A percentile compares a stretch with the other conserved stretches of the same genome.
Evolutionary conservation across 2,113 vertebrate genomes (phyloP).

Genomic region (Reinhardtius hippoglossoides): DNA sequence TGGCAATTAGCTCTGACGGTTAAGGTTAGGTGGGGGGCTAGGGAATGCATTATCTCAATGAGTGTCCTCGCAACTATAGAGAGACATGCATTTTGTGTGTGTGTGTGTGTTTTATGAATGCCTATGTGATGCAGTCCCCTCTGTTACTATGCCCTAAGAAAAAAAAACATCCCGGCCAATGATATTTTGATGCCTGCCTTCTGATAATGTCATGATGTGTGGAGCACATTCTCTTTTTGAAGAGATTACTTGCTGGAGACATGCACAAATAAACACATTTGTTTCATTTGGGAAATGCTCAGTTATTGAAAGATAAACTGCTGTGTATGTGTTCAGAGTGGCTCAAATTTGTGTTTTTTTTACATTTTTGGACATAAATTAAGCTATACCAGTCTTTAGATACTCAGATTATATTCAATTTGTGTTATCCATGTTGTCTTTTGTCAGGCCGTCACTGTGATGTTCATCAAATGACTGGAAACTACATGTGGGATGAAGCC

Average conservation of each 20-base stretch:
- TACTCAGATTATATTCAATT: not conserved
- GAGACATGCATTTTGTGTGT: too few relatives aligned
- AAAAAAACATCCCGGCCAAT: constrained; percentile 16
- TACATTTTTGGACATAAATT: not conserved
- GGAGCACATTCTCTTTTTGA: constrained; percentile 46
- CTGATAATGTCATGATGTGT: constrained; percentile 62
- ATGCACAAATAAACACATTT: not conserved
- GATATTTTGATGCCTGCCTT: constrained; percentile 8
- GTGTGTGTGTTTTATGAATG: not conserved
- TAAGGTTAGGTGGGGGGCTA: too few relatives aligned
- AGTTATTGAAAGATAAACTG: too few relatives aligned
- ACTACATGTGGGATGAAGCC: constrained; percentile 94
- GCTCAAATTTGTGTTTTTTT: not conserved
- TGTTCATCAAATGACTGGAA: constrained; percentile 93
- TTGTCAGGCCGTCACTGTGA: constrained; percentile 89
- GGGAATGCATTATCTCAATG: too few relatives aligned
- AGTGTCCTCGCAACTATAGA: too few relatives aligned
- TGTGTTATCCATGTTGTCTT: not conserved
- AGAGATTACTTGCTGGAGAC: constrained; percentile 27
- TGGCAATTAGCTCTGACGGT: too few relatives aligned
- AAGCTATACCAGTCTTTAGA: not conserved
- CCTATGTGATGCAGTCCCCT: not conserved
- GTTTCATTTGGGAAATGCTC: too few relatives aligned
- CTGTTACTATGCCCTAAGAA: constrained; percentile 15
- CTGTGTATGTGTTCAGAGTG: not conserved